phyloP scores from a whole-genome alignment of 2,797 vertebrate species.

The Enteromius afrohamiltoni region DNA sequence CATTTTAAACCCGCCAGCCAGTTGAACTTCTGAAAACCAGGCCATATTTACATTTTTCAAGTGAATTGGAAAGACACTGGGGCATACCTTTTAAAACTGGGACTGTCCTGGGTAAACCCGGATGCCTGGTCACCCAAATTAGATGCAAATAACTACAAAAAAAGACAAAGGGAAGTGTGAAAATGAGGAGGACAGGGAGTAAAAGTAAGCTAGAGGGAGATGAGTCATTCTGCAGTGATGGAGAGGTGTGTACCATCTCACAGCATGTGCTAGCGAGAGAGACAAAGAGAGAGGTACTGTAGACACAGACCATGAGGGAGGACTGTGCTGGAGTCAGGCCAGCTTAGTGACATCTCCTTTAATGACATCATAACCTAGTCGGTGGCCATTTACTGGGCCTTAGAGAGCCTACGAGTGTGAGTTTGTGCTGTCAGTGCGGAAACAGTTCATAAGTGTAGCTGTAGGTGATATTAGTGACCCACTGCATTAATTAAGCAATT shows the following conservation, averaged over 20 bases:
- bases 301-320: constrained; percentile 8
- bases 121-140: constrained; percentile 8
- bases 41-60: constrained; percentile 2
- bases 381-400: background rate
- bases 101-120: background rate
- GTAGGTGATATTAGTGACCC: background rate
- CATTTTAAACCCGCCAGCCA: background rate
- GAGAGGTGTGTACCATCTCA: constrained; percentile 31
- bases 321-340: constrained; percentile 33
- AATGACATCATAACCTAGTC: constrained; percentile 40
- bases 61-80: constrained; percentile 1
- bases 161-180: background rate
- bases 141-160: constrained; percentile 33
- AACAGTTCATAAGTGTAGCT: constrained; percentile 1
- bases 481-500: constrained; percentile 37
- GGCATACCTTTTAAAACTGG: background rate
- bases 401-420: background rate
- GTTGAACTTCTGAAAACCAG: background rate
- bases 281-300: constrained; percentile 27
- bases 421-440: background rate
- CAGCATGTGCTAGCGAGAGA: constrained; percentile 22
- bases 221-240: constrained; percentile 48
- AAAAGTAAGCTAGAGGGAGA: constrained; percentile 28
- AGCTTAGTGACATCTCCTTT: constrained; percentile 45
- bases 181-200: constrained; percentile 19